Conservation (phyloP, 92 coral and sea anemone species). For the Pocillopora meandrina region DNA sequence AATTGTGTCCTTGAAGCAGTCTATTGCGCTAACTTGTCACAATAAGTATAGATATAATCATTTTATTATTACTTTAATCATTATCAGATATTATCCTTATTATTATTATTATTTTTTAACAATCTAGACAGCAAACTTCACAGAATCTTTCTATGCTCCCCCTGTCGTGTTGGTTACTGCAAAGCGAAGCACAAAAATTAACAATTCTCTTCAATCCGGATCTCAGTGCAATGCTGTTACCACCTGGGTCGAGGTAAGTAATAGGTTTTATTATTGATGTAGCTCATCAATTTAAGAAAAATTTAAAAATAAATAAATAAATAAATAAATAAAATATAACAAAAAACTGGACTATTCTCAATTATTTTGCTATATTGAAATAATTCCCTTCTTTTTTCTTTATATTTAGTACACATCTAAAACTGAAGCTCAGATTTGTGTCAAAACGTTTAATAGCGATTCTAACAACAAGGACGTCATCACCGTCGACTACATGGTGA, state of each 20-base stretch:
- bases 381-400: not conserved
- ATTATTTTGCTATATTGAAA: not conserved
- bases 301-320: too few relatives aligned
- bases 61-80: too few relatives aligned
- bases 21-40: too few relatives aligned
- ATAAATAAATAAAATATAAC: too few relatives aligned
- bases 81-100: too few relatives aligned
- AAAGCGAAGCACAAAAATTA: not conserved
- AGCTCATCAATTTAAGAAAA: not conserved
- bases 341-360: not conserved
- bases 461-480: slow-evolving; percentile 2
- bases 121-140: not conserved
- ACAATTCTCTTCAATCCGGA: not conserved
- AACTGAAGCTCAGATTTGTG: not conserved
- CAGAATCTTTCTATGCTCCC: not conserved
- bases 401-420: not conserved
- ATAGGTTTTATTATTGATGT: not conserved
- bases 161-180: not conserved
- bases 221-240: not conserved
- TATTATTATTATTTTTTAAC: not conserved
- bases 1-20: too few relatives aligned
- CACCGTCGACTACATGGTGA: slow-evolving; percentile 23
- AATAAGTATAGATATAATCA: too few relatives aligned
- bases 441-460: not conserved
- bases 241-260: slow-evolving; percentile 12